Evolutionary conservation across 2,888 invertebrate genomes (phyloP), one percentile per base, ranked within the genome.

Genomic region (Ornithoptera priamus): DNA sequence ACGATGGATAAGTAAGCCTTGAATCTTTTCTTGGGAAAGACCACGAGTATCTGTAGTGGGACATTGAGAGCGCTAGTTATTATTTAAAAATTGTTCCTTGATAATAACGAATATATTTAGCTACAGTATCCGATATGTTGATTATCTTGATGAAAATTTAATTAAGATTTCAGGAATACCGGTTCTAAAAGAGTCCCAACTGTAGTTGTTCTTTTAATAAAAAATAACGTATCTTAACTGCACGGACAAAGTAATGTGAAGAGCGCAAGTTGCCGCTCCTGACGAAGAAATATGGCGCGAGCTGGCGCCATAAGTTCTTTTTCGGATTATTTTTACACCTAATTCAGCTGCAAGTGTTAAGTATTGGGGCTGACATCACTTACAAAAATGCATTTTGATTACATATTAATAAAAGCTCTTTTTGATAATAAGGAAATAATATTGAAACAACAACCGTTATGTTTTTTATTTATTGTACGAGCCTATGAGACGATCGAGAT

Each of bases 221-320:
- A 70, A 69, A 39, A 65, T 62, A 62, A 57, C 62, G 4, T 10
- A 22, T 60, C 12, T 60, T 24, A 69, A 69, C 46, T 36, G 61
- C 57, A 58, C 57, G 24, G 66, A 36, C 18, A 42, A 56, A 50
- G 50, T 60, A 65, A 66, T 68, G 50, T 20, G 50, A 59, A 53
- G 36, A 63, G 36, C 62, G 58, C 53, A 61, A 66, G 42, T 64
- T 63, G 30, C 61, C 64, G 61, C 62, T 67, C 57, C 46, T 64
- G 65, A 69, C 67, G 69, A 67, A 69, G 76, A 76, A 78, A 74
- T 77, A 72, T 70, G 72, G 73, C 65, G 62, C 22, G 67, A 68
- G 77, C 79, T 83, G 89, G 88, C 89, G 89, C 89, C 88, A 85
- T 78, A 75, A 80, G 72, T 76, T 82, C 83, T 84, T 81, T 46